Evolutionary conservation across 1,140 invertebrate genomes (phyloP), one percentile per base, ranked within the genome.

Genomic region (Hermetia illucens): DNA sequence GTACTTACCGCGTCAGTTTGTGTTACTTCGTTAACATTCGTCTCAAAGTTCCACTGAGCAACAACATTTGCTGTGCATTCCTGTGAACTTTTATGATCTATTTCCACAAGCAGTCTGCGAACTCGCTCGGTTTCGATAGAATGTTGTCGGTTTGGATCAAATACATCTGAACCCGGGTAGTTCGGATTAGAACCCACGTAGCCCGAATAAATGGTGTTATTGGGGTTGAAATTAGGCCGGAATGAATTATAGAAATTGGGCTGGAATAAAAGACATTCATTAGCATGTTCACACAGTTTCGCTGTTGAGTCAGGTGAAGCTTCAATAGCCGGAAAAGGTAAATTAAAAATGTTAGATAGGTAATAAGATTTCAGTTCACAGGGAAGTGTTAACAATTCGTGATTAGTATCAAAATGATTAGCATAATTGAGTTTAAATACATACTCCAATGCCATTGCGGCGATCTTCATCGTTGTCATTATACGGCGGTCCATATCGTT

Each of bases 11-110:
- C 84, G 57, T 77, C 73, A 41, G 80, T 61, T 61, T 87, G 82
- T 1, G 80, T 85, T 36, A 67, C 72, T 55, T 83, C 79, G 53
- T 84, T 87, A 4, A 88, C 79, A 54, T 88, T 79, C 1, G 84
- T 88, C 61, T 88, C 83, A 55, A 84, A 89, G 52, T 79, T 75
- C 85, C 85, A 89, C 47, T 87, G 82, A 1, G 83, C 79, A 1
- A 72, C 75, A 20, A 88, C 82, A 56, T 87, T 86, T 20, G 75
- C 75, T 3, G 79, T 82, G 52, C 83, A 87, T 51, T 81, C 74
- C 50, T 79, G 71, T 0, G 81, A 77, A 9, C 77, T 72, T 42
- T 79, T 71, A 31, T 77, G 69, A 49, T 86, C 82, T 9, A 82
- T 63, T 39, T 75, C 72, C 8, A 72, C 66, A 18, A 86, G 54